These are phyloP conservation scores for Elysia chlorotica DNA, from an alignment of 1,140 invertebrate species.

Conservation along the genomic window DNA sequence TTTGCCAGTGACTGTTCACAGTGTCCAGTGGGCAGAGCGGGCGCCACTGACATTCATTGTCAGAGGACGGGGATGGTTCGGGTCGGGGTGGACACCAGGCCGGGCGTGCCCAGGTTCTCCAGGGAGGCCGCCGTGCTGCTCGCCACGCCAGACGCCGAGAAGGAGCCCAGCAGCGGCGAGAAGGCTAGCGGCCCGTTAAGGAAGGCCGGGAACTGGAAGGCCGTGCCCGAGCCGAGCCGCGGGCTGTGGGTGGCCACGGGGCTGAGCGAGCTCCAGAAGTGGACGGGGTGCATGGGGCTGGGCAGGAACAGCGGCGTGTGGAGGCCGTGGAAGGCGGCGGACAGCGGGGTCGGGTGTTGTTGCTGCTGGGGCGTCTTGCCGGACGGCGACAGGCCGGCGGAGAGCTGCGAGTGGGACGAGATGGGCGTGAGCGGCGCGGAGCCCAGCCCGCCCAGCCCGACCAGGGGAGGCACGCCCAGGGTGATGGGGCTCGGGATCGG, in stretches of 20 bases:
- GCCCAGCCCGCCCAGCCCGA: conserved; percentile 8
- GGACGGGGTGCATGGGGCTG: conserved; percentile 49
- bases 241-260: conserved; percentile 51
- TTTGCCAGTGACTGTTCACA: too few species aligned
- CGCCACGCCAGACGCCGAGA: conserved; percentile 15
- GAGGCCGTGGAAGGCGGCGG: conserved; percentile 25
- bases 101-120: conserved; percentile 29
- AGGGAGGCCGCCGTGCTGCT: conserved; percentile 1
- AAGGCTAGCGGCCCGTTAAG: conserved; percentile 36
- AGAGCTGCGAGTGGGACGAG: conserved; percentile 21
- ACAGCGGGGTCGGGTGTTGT: too few species aligned
- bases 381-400: conserved; percentile 29
- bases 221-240: conserved; percentile 32
- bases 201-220: conserved; percentile 52
- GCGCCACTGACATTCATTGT: conserved; percentile 27
- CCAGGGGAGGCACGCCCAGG: conserved; percentile 23
- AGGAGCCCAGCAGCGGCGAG: conserved; percentile 35
- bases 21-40: too few species aligned
- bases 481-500: conserved; percentile 41
- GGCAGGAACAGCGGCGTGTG: conserved; percentile 43
- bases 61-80: conserved; percentile 33
- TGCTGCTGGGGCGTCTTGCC: conserved; percentile 30
- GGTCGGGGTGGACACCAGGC: conserved; percentile 29
- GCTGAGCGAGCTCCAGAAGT: conserved; percentile 56
- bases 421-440: conserved; percentile 18